These are phyloP conservation scores for Piprites chloris DNA, from an alignment of 2,113 vertebrate genomes.

Conservation along the genomic window DNA sequence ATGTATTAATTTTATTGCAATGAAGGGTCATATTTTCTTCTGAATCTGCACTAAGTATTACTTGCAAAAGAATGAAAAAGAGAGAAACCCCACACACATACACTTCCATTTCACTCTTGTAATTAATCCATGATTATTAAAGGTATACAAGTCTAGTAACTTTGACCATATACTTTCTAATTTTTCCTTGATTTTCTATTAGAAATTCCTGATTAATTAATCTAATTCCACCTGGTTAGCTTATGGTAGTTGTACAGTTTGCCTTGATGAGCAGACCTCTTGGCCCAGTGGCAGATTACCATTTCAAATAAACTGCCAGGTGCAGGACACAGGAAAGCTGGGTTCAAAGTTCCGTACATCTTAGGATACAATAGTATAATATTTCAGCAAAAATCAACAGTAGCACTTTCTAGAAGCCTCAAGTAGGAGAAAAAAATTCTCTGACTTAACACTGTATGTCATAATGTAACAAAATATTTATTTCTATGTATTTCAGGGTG, in stretches of 20 bases:
- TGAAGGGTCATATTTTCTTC: not conserved
- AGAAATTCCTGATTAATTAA: slow-evolving; percentile 1
- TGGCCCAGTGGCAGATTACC: not conserved
- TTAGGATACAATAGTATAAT: slow-evolving; percentile 12
- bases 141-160: not conserved
- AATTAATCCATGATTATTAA: not conserved
- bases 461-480: not conserved
- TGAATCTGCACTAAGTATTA: not conserved
- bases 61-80: not conserved
- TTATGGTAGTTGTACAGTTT: not conserved
- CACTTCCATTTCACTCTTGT: not conserved
- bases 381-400: slow-evolving; percentile 25
- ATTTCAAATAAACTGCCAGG: not conserved
- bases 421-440: not conserved
- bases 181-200: not conserved
- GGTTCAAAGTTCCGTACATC: not conserved
- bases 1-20: not conserved
- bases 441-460: not conserved
- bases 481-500: not conserved
- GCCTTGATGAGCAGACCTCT: not conserved
- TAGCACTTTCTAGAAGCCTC: not conserved
- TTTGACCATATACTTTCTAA: not conserved
- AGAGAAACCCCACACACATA: rapidly evolving
- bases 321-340: not conserved
- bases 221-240: not conserved